Percentiles rank a stretch among this genome's conserved stretches.
Conservation (phyloP, 2,113 vertebrate species). For the Antennarius striatus region DNA sequence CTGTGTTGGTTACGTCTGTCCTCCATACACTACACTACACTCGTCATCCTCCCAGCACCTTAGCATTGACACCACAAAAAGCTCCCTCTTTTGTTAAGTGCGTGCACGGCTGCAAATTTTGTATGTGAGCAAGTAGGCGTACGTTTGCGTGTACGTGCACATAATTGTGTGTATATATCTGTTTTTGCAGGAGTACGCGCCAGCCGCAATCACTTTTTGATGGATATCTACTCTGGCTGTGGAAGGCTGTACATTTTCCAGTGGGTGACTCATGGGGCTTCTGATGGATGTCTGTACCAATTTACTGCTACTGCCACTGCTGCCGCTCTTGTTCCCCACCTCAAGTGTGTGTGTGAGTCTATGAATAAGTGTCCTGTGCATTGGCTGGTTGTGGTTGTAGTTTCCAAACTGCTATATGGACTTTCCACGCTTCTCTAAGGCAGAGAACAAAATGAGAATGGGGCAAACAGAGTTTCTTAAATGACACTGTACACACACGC, state of each 20-base stretch:
- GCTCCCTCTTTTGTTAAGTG: conserved; percentile 18
- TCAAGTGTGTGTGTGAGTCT: conserved; percentile 39
- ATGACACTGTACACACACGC: conserved; percentile 16
- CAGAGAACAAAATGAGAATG: conserved; percentile 36
- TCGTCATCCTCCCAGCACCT: conserved; percentile 39
- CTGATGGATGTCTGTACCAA: conserved; percentile 73
- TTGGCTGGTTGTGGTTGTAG: conserved; percentile 63
- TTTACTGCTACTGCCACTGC: conserved; percentile 72
- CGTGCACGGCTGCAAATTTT: neutral
- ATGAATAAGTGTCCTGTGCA: conserved; percentile 72
- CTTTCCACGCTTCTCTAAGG: conserved; percentile 65
- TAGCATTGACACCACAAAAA: conserved; percentile 44
- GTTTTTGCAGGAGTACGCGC: conserved; percentile 59
- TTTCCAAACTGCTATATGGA: conserved; percentile 69
- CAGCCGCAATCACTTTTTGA: conserved; percentile 72
- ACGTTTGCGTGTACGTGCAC: conserved; percentile 8
- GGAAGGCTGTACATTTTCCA: conserved; percentile 71
- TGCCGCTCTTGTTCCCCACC: conserved; percentile 58
- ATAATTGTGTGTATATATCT: conserved; percentile 43
- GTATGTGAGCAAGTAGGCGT: conserved; percentile 1
- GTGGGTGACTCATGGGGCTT: conserved; percentile 72
- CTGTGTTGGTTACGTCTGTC: conserved; percentile 15
- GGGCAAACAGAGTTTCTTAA: conserved; percentile 31
- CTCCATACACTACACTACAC: conserved; percentile 13
- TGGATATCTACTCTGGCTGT: conserved; percentile 75